These are phyloP conservation scores for Epinotia bilunana DNA, from an alignment of 2,888 invertebrate genomes.

Conservation along the genomic window DNA sequence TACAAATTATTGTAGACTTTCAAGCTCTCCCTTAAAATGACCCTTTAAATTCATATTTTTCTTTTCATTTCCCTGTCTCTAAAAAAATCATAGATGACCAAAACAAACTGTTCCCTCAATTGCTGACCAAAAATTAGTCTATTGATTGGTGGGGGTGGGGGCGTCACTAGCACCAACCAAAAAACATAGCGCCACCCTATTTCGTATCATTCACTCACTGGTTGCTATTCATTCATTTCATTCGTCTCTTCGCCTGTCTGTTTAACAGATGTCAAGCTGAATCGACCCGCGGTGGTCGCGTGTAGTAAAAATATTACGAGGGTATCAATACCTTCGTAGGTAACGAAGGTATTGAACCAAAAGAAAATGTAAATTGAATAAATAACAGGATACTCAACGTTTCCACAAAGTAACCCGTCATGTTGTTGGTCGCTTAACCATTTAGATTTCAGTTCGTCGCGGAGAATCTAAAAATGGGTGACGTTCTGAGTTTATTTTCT, in stretches of 20 bases:
- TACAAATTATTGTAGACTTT: no score
- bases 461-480: slow-evolving; percentile 72
- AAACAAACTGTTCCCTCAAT: no score
- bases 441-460: slow-evolving; percentile 61
- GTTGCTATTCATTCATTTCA: slow-evolving; percentile 21
- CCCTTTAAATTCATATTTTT: no score
- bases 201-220: slow-evolving; percentile 10
- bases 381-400: slow-evolving; percentile 69
- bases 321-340: slow-evolving; percentile 3
- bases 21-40: no score
- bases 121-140: no score
- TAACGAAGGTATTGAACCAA: slow-evolving; percentile 48
- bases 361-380: slow-evolving; percentile 71
- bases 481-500: slow-evolving; percentile 81
- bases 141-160: no score
- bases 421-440: slow-evolving; percentile 74
- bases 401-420: slow-evolving; percentile 60
- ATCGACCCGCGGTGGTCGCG: slow-evolving; percentile 62
- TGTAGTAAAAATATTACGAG: slow-evolving; percentile 38
- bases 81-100: no score
- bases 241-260: not conserved
- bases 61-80: no score
- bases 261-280: slow-evolving; percentile 52
- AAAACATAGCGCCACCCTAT: no score
- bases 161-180: no score